These are phyloP conservation scores for Gryllus longicercus DNA, from an alignment of 2,888 invertebrate genomes.

Conservation along the genomic window DNA sequence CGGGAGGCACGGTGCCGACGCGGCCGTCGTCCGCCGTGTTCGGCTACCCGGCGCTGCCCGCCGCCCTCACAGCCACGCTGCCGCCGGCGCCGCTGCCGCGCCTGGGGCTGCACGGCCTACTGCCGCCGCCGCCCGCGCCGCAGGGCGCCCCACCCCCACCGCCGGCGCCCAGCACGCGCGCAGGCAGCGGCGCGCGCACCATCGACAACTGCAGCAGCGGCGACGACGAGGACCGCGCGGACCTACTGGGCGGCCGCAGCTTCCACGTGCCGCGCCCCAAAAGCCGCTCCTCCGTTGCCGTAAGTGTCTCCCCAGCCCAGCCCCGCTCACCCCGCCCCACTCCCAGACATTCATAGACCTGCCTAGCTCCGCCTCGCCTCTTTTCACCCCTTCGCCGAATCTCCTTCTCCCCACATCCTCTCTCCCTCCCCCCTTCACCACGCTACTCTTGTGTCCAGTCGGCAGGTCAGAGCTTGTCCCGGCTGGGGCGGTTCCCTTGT, in stretches of 20 bases:
- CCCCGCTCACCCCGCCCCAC: no score
- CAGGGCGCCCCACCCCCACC: conserved; percentile 4
- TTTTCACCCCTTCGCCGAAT: no score
- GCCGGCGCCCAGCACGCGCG: conserved; percentile 24
- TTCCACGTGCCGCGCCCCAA: conserved; percentile 80
- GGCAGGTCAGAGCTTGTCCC: no score
- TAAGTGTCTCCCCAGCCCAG: conserved; percentile 44
- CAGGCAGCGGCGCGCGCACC: conserved; percentile 33
- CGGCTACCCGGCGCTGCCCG: conserved; percentile 61
- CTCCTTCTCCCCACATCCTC: no score
- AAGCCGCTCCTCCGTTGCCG: conserved; percentile 66
- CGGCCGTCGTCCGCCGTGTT: conserved; percentile 81
- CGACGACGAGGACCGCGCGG: conserved; percentile 67
- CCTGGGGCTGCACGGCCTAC: conserved; percentile 35
- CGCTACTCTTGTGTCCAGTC: no score
- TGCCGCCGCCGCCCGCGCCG: conserved; percentile 18
- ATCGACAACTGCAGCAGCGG: conserved; percentile 48
- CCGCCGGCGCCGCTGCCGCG: conserved; percentile 42
- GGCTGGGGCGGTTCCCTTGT: no score
- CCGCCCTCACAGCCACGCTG: conserved; percentile 47
- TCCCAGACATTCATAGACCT: no score
- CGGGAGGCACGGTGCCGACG: conserved; percentile 47
- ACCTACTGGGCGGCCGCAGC: conserved; percentile 63
- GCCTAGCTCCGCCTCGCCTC: no score
- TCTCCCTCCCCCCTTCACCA: no score